Conservation (phyloP, 2,113 vertebrate species). For the Chamaetylas fuelleborni region DNA sequence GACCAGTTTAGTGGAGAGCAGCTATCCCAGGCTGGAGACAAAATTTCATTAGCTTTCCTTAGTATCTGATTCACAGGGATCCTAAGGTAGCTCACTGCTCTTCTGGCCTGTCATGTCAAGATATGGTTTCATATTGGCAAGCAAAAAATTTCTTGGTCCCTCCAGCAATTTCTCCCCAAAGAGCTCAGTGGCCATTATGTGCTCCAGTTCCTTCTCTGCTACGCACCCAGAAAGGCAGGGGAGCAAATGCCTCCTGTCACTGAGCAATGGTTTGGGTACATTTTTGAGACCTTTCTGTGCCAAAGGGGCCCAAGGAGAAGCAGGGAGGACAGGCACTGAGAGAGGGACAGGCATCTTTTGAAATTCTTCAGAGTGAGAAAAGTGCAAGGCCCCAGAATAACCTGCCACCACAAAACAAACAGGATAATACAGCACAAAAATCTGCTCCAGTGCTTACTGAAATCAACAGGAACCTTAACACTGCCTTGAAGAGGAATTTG, state of each 20-base stretch:
- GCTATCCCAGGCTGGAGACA: neutral
- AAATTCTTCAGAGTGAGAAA: neutral
- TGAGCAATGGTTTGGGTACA: neutral
- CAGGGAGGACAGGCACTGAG: rapidly evolving
- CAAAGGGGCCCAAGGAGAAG: neutral
- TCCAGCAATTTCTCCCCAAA: neutral
- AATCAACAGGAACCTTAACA: neutral
- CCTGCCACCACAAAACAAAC: neutral
- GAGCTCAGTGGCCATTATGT: neutral
- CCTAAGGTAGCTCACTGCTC: neutral
- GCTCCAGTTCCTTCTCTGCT: rapidly evolving
- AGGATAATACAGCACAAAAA: neutral
- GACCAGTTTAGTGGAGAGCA: neutral
- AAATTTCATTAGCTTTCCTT: neutral
- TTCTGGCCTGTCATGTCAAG: neutral
- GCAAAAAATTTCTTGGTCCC: neutral
- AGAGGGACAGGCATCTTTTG: neutral
- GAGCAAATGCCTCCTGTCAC: neutral
- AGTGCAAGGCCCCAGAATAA: neutral
- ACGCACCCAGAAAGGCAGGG: neutral
- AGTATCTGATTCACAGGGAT: neutral
- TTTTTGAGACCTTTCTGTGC: neutral
- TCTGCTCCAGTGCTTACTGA: neutral
- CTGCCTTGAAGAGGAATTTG: neutral
- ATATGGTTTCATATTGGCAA: neutral